Evolutionary conservation across 2,797 vertebrate species (phyloP).

Genomic region (Phrynocephalus forsythii): DNA sequence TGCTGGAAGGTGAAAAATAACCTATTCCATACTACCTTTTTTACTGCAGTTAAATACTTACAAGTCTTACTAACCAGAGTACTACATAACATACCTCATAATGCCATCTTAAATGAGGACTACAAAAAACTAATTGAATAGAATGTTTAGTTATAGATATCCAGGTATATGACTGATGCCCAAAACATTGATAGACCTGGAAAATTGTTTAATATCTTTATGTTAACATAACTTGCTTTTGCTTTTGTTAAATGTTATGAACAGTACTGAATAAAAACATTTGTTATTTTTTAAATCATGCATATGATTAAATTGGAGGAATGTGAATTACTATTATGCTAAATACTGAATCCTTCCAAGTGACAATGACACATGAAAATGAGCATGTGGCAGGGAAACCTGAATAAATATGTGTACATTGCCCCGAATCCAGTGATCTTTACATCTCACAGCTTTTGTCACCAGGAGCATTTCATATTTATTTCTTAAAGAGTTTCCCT

Average conservation of each 20-base stretch:
- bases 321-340: background rate
- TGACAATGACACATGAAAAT: background rate
- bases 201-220: conserved; percentile 18
- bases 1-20: background rate
- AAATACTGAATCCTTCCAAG: background rate
- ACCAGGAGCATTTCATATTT: too few species aligned
- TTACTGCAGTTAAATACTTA: background rate
- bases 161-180: background rate
- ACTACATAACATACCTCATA: background rate
- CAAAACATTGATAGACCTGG: background rate
- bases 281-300: background rate
- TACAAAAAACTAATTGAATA: background rate
- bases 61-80: background rate
- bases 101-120: background rate
- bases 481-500: too few species aligned
- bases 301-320: background rate
- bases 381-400: background rate
- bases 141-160: background rate
- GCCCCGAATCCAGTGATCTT: too few species aligned
- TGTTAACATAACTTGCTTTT: conserved; percentile 26
- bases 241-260: conserved; percentile 39
- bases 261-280: conserved; percentile 3
- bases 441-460: too few species aligned
- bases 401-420: background rate
- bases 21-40: background rate